These are phyloP conservation scores for Chamaetylas fuelleborni DNA, from an alignment of 2,113 vertebrate genomes.

Conservation along the genomic window DNA sequence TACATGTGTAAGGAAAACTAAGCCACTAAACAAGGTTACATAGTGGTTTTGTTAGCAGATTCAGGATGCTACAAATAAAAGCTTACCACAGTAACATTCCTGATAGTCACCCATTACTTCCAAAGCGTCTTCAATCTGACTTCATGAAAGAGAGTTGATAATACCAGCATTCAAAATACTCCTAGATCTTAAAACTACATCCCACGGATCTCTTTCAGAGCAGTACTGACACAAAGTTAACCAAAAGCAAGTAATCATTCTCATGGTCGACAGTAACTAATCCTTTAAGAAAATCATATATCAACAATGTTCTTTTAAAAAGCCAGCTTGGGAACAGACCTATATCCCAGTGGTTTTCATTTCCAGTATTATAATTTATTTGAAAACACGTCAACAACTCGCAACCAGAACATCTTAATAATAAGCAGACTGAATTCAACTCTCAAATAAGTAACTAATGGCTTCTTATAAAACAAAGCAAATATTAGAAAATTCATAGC, in stretches of 20 bases:
- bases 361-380: neutral
- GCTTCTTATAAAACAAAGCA: neutral
- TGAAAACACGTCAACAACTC: neutral
- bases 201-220: neutral
- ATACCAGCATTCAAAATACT: neutral
- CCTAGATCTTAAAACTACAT: neutral
- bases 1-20: neutral
- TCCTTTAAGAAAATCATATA: neutral
- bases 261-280: neutral
- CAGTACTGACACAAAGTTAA: neutral
- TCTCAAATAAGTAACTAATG: neutral
- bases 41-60: neutral
- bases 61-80: neutral
- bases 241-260: neutral
- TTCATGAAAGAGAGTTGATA: neutral
- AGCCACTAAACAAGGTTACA: neutral
- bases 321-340: neutral
- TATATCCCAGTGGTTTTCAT: neutral
- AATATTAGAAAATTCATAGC: neutral
- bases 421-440: neutral
- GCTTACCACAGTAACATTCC: neutral
- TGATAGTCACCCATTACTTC: neutral
- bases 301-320: neutral
- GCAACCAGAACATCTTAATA: neutral
- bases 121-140: neutral